Base-by-base conservation (phyloP, 2,113 vertebrate genomes). In the Aegotheles bennettii region DNA sequence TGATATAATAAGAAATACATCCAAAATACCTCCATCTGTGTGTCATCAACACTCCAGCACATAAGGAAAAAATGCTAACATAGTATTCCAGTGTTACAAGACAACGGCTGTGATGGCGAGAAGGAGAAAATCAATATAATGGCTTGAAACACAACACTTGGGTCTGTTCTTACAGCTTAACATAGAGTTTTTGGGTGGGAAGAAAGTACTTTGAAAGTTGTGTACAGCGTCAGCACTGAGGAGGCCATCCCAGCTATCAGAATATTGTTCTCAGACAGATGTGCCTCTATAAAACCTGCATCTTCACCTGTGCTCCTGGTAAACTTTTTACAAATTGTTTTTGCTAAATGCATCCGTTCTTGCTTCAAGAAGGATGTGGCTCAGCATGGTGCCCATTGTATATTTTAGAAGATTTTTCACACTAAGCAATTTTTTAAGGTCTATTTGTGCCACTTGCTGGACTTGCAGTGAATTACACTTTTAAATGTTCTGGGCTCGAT, bases 401-500 rank as follows among this genome's bases (percentile, higher is more conserved):
- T 0, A 0, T 31, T 25, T 18, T 24, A 16, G 57, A 57, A 60
- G 16, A 33, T 4, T 7, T 35, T n/a, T 13, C 48, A 25, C 7
- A 4, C 7, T 2, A 15, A 35, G 19, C 3, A 2, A 26, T 38
- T 71, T 80, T 48, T 0, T 29, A 61, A 76, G 74, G 92, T 67
- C 70, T 95, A 1, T 43, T 94, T 65, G 64, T 91, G 96, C 95
- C 97, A 92, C 87, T 95, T 94, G 51, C 51, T 80, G 97, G 97
- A 45, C 63, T 80, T 81, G 19, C 9, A 8, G 16, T 43, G 69
- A 91, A 96, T 87, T 95, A 63, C 95, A 91, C 40, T 48, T 89
- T 28, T 5, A 75, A 51, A 28, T 40, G 43, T 65, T 50, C 13
- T 4, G 3, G 42, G 9, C 26, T 69, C 21, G 29, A 51, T 42